Conservation (phyloP, 2,888 invertebrate species). For the Parnassius smintheus region DNA sequence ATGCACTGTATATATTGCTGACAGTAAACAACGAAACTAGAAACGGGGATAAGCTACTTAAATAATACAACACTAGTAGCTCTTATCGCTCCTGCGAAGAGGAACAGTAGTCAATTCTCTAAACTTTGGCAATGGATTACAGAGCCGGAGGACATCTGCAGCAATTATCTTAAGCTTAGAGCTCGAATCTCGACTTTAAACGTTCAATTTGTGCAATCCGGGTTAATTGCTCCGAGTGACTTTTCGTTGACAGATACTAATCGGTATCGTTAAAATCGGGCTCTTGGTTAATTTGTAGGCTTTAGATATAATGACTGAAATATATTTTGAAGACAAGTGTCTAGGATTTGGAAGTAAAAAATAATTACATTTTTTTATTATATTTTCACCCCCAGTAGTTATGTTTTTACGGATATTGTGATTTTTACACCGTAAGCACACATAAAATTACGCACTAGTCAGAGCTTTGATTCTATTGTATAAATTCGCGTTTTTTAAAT, state of each 20-base stretch:
- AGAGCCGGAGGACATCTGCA: slow-evolving; percentile 57
- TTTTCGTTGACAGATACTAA: slow-evolving; percentile 28
- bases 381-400: too few relatives aligned
- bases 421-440: too few relatives aligned
- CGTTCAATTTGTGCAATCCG: slow-evolving; percentile 26
- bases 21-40: neutral
- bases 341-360: neutral
- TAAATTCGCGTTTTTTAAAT: too few relatives aligned
- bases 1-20: too few relatives aligned
- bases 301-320: slow-evolving; percentile 8
- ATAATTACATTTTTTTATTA: too few relatives aligned
- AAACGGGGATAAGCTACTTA: slow-evolving; percentile 64
- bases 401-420: too few relatives aligned
- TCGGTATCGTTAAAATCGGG: slow-evolving; percentile 26
- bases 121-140: slow-evolving; percentile 62
- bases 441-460: too few relatives aligned
- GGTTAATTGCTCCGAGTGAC: slow-evolving; percentile 45
- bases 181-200: slow-evolving; percentile 41
- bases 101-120: slow-evolving; percentile 71
- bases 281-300: slow-evolving; percentile 17
- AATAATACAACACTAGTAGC: slow-evolving; percentile 65
- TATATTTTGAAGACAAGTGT: slow-evolving; percentile 6
- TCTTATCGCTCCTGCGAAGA: slow-evolving; percentile 65
- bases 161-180: slow-evolving; percentile 72
- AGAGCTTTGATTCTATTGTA: too few relatives aligned